Conservation (phyloP, 2,113 vertebrate species). For the Montifringilla adamsi region DNA sequence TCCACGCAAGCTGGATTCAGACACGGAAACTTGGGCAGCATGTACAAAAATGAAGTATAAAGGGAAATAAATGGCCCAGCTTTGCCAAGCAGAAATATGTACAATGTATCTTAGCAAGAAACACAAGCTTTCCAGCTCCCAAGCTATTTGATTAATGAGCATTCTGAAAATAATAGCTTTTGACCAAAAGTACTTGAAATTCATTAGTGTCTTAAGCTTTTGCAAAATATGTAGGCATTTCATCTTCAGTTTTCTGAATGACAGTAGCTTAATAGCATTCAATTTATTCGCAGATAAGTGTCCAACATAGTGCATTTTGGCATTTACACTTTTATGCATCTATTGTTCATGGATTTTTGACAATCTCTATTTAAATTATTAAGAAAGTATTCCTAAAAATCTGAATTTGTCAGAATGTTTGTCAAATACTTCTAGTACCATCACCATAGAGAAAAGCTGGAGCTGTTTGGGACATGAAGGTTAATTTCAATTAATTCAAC, state of each 20-base stretch:
- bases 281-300: not conserved
- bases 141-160: slow-evolving; percentile 39
- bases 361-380: not conserved
- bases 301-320: not conserved
- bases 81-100: not conserved
- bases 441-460: not conserved
- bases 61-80: not conserved
- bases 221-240: not conserved
- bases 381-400: not conserved
- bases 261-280: not conserved
- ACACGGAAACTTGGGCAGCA: not conserved
- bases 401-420: not conserved
- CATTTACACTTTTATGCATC: not conserved
- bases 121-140: not conserved
- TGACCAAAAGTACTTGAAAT: not conserved
- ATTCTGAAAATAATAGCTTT: slow-evolving; percentile 19
- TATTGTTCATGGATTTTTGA: not conserved
- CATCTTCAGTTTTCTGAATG: slow-evolving; percentile 19
- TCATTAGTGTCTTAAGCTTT: not conserved
- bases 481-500: not conserved
- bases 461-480: not conserved
- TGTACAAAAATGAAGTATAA: not conserved
- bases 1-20: not conserved
- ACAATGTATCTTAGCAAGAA: not conserved
- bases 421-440: not conserved